Conservation (phyloP, 2,113 vertebrate genomes). For the Excalfactoria chinensis region DNA sequence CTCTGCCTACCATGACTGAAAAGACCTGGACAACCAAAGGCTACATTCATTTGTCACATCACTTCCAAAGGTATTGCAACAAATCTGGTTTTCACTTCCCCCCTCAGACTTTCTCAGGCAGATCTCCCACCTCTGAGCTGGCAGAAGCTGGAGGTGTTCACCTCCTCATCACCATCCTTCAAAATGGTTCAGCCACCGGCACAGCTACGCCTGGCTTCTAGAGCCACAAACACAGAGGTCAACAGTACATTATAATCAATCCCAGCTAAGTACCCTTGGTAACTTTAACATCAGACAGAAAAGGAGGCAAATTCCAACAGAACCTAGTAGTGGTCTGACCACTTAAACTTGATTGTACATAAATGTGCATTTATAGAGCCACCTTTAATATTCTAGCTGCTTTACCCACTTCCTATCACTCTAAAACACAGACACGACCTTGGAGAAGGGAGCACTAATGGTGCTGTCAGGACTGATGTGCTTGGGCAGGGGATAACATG, state of each 20-base stretch:
- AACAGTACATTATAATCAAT: background rate
- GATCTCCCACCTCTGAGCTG: background rate
- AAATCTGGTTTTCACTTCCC: background rate
- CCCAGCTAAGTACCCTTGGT: background rate
- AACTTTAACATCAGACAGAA: background rate
- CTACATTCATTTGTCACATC: background rate
- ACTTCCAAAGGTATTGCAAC: background rate
- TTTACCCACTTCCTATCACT: background rate
- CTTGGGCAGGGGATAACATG: background rate
- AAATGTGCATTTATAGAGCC: background rate
- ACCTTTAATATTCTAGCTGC: background rate
- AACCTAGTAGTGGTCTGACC: slow-evolving; percentile 25
- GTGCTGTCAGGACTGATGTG: background rate
- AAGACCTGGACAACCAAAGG: background rate
- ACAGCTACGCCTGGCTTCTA: background rate
- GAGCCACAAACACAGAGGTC: background rate
- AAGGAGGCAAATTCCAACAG: background rate
- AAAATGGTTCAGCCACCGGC: background rate
- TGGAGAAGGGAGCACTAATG: background rate
- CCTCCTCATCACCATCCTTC: background rate
- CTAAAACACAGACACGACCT: background rate
- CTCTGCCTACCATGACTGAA: background rate
- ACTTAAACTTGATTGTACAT: slow-evolving; percentile 20
- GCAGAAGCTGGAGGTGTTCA: background rate
- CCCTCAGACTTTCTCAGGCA: background rate